Percentiles rank a stretch among this genome's conserved stretches.
Conservation (phyloP, 1,140 invertebrate genomes). For the Aphelinus atriplicis region DNA sequence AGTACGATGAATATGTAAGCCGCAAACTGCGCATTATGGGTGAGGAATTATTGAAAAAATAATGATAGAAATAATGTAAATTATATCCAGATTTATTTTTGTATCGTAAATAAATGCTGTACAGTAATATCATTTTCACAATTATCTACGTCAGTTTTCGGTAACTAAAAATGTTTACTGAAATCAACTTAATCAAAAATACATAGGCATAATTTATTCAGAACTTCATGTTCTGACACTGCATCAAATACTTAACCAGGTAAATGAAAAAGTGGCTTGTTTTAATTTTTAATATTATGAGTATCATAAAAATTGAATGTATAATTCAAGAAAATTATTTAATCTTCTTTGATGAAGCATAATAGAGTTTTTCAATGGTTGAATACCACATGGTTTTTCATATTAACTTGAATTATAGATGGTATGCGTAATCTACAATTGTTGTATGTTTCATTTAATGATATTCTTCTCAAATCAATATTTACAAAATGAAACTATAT, state of each 20-base stretch:
- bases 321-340: not conserved
- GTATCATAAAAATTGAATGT: conserved; percentile 4
- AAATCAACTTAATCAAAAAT: conserved; percentile 32
- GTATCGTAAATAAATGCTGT: conserved; percentile 28
- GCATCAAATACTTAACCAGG: conserved; percentile 7
- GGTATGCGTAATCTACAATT: not conserved
- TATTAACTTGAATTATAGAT: not conserved
- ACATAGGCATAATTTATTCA: conserved; percentile 23
- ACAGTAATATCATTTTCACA: conserved; percentile 31
- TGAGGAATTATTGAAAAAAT: conserved; percentile 23
- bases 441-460: no score
- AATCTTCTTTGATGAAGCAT: conserved; percentile 1
- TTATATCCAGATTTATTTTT: conserved; percentile 28
- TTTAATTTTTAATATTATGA: conserved; percentile 12
- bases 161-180: conserved; percentile 22
- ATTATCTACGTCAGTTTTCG: conserved; percentile 11
- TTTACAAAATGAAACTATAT: conserved; percentile 10
- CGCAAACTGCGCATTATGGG: conserved; percentile 44
- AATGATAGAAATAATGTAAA: conserved; percentile 4
- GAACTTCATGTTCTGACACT: conserved; percentile 1
- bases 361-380: not conserved
- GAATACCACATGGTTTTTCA: conserved; percentile 4
- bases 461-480: not conserved
- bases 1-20: conserved; percentile 46
- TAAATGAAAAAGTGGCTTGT: not conserved